Evolutionary conservation across 2,113 vertebrate genomes (phyloP), one percentile per base, ranked within the genome.

Genomic region (Acanthisitta chloris): DNA sequence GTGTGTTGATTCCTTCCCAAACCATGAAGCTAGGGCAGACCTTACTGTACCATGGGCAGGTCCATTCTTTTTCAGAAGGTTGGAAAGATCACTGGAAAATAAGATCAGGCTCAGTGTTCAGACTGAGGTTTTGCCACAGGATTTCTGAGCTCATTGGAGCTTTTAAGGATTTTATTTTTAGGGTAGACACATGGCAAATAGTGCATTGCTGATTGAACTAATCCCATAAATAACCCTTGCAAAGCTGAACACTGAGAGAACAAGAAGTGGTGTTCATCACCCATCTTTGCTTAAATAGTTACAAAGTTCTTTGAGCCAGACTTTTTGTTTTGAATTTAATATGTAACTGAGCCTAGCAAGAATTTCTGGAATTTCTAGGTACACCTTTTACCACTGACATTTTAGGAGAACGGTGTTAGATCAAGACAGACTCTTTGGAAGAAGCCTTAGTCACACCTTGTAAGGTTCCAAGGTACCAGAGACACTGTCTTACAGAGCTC

Each of bases 1-100:
- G 89, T 51, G 51, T 62, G 66, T 49, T 67, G 40, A 89, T 90
- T 85, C 64, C 43, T 95, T 91, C 93, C 76, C 82, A 77, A 94
- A n/a, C 69, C 76, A 49, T 2, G 62, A 82, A 92, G 81, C 84
- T 24, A 40, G 72, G 58, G 62, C 43, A 89, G 71, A 82, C 64
- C 52, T 87, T 29, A 20, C 11, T 51, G 81, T 49, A 71, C 51
- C 76, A 20, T 42, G 73, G 21, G 76, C 34, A 24, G 5, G 5
- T 4, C 13, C 8, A 3, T 66, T 91, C 65, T 66, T 51, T 57
- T 70, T 52, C 1, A 69, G 48, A 48, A 77, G 34, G 77, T 10
- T 2, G 4, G 17, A 86, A 86, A 80, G 23, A 69, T 26, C 21
- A 31, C 33, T 80, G 73, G 70, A 66, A 90, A 85, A 80, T n/a